Evolutionary conservation across 1,140 invertebrate genomes (phyloP), one percentile per base, ranked within the genome.

Genomic region (Drosophila repleta): DNA sequence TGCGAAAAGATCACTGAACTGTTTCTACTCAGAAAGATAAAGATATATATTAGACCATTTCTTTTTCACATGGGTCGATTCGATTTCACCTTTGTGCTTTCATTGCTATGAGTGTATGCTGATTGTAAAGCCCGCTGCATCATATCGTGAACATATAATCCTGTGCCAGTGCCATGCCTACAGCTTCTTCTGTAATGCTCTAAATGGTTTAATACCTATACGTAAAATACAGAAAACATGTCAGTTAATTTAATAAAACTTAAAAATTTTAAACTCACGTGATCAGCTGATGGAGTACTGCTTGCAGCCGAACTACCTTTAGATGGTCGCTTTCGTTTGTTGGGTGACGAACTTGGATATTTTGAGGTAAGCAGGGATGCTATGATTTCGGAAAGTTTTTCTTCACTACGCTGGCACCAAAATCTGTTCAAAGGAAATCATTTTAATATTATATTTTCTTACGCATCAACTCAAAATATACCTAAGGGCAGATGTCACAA

Each of bases 351-450:
- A 35, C 94, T 94, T 39, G 96, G 96, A 92, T 96, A 96, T 83
- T 96, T 93, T 92, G 95, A 95, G 92, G 94, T 96, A 66, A 97
- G 93, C 41, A 97, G 92, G 78, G 94, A 94, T 41, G 95, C 95
- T 41, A 98, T 94, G 46, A 98, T 92, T 92, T 98, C 97, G 8
- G 95, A 96, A 48, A 98, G 93, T 92, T 96, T 96, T 64, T 98
- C 97, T 79, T 98, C 96, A 91, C 97, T 96, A 77, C 97, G 96
- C 76, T 97, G 95, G 90, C 96, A 97, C 97, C 97, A 99, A 91
- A 97, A 97, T 90, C 91, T 91, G 5, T 24, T 53, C 10, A n/a
- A 53, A 41, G 1, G n/a, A 24, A 8, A 17, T 26, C 3, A 45
- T 21, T 35, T 69, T 4, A 11, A 49, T 29, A 18, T 13, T 0